Percentiles rank a stretch among this genome's conserved stretches.
These are phyloP conservation scores for Alces alces DNA, from an alignment of 2,113 vertebrate species.

Conservation along the genomic window DNA sequence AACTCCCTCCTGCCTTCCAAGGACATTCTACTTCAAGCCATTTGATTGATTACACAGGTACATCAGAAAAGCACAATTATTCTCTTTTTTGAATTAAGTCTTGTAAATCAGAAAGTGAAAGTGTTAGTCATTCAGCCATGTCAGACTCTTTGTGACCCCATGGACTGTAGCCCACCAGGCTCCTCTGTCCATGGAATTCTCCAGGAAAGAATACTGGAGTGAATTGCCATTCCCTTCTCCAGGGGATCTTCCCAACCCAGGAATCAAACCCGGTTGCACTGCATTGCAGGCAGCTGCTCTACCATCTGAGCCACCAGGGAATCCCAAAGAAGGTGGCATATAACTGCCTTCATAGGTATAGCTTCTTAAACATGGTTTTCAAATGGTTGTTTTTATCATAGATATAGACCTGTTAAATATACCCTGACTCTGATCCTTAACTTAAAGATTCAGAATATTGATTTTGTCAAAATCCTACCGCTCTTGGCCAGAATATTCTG, in stretches of 20 bases:
- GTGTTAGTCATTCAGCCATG: neutral
- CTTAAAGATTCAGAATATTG: slow-evolving; percentile 62
- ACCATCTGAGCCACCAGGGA: neutral
- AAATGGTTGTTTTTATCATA: slow-evolving; percentile 35
- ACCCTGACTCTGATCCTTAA: slow-evolving; percentile 35
- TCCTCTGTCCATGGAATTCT: neutral
- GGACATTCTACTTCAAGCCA: slow-evolving; percentile 29
- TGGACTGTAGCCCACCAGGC: neutral
- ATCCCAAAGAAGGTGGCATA: neutral
- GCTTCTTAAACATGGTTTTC: slow-evolving; percentile 49
- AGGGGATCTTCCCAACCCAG: neutral
- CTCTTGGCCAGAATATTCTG: slow-evolving; percentile 48
- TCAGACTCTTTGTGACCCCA: neutral
- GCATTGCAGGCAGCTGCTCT: neutral
- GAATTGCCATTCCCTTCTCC: neutral
- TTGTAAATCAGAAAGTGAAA: neutral
- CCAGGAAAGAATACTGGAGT: neutral
- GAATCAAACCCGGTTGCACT: neutral
- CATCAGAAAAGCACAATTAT: neutral
- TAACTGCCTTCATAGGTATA: slow-evolving; percentile 29
- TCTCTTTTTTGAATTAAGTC: slow-evolving; percentile 41
- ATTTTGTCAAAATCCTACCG: slow-evolving; percentile 48
- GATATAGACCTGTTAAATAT: slow-evolving; percentile 37
- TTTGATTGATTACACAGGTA: slow-evolving; percentile 26
- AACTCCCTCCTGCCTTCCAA: slow-evolving; percentile 12